phyloP scores from a whole-genome alignment of 2,888 invertebrate genomes.

The Branchellion lobata region DNA sequence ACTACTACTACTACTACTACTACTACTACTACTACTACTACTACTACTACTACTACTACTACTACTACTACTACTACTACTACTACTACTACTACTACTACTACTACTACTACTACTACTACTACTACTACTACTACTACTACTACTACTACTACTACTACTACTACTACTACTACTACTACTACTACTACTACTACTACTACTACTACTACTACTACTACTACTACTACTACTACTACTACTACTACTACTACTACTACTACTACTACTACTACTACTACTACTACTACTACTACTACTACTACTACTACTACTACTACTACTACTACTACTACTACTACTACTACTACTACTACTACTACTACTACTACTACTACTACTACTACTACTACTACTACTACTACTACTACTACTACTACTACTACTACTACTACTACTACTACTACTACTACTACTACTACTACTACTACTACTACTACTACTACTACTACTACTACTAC shows the following conservation, averaged over 20 bases:
- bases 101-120: not conserved
- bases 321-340: slow-evolving; percentile 43
- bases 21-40: not conserved
- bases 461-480: slow-evolving; percentile 44
- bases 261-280: slow-evolving; percentile 43
- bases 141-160: slow-evolving; percentile 32
- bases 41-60: not conserved
- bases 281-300: slow-evolving; percentile 35
- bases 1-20: not conserved
- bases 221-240: slow-evolving; percentile 33
- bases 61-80: not conserved
- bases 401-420: slow-evolving; percentile 44
- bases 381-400: slow-evolving; percentile 37
- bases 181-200: slow-evolving; percentile 43
- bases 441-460: slow-evolving; percentile 41
- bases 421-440: slow-evolving; percentile 46
- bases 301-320: slow-evolving; percentile 34
- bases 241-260: slow-evolving; percentile 42
- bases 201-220: slow-evolving; percentile 37
- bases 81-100: not conserved
- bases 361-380: slow-evolving; percentile 27
- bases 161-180: slow-evolving; percentile 41
- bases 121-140: slow-evolving; percentile 39
- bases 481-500: slow-evolving; percentile 35
- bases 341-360: slow-evolving; percentile 43